phyloP scores from a whole-genome alignment of 2,113 vertebrate species.

The Rissa tridactyla region DNA sequence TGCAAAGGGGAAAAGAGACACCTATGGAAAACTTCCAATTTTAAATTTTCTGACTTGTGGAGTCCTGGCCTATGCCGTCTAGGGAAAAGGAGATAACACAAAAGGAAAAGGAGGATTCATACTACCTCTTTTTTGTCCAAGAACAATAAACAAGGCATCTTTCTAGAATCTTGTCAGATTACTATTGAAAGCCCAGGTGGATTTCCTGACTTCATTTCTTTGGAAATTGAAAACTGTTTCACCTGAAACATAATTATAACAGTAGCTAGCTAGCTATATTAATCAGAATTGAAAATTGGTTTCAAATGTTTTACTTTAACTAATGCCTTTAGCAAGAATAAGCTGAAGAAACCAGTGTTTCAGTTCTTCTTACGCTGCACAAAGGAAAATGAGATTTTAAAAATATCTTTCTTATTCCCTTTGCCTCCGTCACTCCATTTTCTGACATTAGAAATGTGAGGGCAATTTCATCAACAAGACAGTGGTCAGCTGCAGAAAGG shows the following conservation, averaged over 20 bases:
- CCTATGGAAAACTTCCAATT: neutral
- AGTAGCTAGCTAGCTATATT: neutral
- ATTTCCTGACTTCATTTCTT: neutral
- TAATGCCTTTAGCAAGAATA: neutral
- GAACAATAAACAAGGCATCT: neutral
- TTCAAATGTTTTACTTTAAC: neutral
- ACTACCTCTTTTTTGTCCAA: neutral
- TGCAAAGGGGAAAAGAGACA: fast-evolving
- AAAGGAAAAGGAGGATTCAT: neutral
- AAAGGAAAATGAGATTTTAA: neutral
- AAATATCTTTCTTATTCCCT: neutral
- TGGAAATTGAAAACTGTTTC: neutral
- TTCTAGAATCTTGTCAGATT: neutral
- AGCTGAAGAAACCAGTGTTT: neutral
- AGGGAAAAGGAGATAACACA: neutral
- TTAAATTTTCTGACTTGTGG: neutral
- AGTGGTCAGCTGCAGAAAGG: neutral
- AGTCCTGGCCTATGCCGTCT: neutral
- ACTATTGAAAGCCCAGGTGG: neutral
- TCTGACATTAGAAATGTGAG: neutral
- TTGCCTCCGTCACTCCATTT: neutral
- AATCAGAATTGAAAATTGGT: neutral
- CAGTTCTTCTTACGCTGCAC: neutral
- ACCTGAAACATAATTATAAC: neutral
- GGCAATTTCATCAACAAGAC: neutral